These are phyloP conservation scores for Caenorhabditis doughertyi DNA, from an alignment of 2,888 invertebrate genomes.

Conservation along the genomic window DNA sequence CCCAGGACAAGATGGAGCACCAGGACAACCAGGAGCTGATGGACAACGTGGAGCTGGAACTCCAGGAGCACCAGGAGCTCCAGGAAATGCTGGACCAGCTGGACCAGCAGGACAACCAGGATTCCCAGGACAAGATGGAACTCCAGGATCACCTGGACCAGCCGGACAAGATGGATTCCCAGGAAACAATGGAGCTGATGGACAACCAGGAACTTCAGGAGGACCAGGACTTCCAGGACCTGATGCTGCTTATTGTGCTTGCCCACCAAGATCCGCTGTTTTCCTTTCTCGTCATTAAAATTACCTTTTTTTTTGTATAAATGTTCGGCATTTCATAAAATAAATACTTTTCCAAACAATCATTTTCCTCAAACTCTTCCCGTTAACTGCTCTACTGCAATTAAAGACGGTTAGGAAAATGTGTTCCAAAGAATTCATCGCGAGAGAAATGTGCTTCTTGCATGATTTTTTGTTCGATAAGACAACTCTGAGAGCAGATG, in stretches of 20 bases:
- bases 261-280: conserved; percentile 71
- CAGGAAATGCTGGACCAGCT: conserved; percentile 67
- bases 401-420: too few relatives aligned
- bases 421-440: too few relatives aligned
- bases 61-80: conserved; percentile 69
- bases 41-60: conserved; percentile 63
- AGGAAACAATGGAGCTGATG: conserved; percentile 66
- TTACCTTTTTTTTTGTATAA: background rate
- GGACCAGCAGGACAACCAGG: conserved; percentile 67
- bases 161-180: conserved; percentile 60
- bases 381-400: too few relatives aligned
- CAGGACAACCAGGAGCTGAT: conserved; percentile 64
- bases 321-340: background rate
- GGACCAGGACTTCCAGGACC: conserved; percentile 72
- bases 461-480: too few relatives aligned
- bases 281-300: conserved; percentile 67
- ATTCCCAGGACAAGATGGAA: conserved; percentile 65
- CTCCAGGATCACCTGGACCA: conserved; percentile 63
- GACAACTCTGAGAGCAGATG: too few relatives aligned
- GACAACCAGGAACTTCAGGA: conserved; percentile 70
- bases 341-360: too few relatives aligned
- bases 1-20: conserved; percentile 69
- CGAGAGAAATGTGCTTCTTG: too few relatives aligned
- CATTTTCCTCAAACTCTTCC: too few relatives aligned
- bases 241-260: conserved; percentile 74